Conservation (phyloP, 2,797 vertebrate species). For the Numenius phaeopus region DNA sequence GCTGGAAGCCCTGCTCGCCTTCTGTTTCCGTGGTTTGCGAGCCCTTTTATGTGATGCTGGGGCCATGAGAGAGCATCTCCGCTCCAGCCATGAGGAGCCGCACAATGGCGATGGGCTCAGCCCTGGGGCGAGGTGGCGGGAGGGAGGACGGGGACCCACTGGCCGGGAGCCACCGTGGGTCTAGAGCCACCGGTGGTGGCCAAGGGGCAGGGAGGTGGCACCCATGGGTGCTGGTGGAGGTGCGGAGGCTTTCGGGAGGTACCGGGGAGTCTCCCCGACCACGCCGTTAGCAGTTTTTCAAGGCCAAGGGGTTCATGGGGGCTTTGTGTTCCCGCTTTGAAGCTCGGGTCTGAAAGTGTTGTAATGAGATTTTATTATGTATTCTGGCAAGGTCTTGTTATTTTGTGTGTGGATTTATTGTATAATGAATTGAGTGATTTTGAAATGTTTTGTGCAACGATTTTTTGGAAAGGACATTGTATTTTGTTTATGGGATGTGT, state of each 20-base stretch:
- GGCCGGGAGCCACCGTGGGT: background rate
- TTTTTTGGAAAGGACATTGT: slow-evolving; percentile 72
- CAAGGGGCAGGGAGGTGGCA: background rate
- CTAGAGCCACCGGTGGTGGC: background rate
- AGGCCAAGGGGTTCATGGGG: background rate
- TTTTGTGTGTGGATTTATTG: slow-evolving; percentile 75
- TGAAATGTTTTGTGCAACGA: slow-evolving; percentile 71
- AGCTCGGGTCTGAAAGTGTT: slow-evolving; percentile 65
- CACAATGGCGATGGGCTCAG: background rate
- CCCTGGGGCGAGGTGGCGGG: background rate
- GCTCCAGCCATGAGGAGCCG: background rate
- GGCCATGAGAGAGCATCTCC: background rate
- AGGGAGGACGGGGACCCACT: background rate
- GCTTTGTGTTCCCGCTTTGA: slow-evolving; percentile 68
- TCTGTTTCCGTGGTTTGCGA: background rate
- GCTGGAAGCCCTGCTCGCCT: background rate
- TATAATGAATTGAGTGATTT: slow-evolving; percentile 71
- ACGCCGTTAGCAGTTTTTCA: background rate
- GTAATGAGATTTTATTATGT: slow-evolving; percentile 73
- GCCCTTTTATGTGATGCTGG: background rate
- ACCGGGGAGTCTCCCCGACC: background rate
- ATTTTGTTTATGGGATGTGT: slow-evolving; percentile 72
- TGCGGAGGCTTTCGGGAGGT: background rate
- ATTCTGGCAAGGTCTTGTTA: slow-evolving; percentile 66
- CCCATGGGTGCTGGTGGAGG: slow-evolving; percentile 12